Percentiles rank a stretch among this genome's conserved stretches.
phyloP scores from a whole-genome alignment of 1,140 invertebrate species.

The Physella acuta region DNA sequence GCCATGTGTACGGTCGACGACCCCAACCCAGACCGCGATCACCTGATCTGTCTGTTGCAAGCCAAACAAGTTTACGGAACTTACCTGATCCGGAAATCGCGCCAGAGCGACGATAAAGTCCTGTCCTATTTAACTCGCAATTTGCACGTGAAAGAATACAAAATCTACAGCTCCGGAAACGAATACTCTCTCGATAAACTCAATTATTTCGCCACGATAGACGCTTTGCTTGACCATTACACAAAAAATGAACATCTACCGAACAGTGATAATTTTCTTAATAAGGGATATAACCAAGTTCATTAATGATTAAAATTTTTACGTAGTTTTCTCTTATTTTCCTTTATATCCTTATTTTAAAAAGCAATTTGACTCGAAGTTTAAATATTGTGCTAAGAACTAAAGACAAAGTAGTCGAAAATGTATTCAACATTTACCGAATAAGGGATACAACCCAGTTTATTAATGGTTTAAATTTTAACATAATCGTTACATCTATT shows the following conservation, averaged over 20 bases:
- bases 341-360: too few species aligned
- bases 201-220: not conserved
- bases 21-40: not conserved
- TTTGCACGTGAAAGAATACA: conserved; percentile 1
- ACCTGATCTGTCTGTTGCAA: not conserved
- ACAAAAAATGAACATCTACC: not conserved
- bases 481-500: too few species aligned
- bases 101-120: conserved; percentile 8
- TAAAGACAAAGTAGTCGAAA: too few species aligned
- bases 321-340: too few species aligned
- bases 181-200: not conserved
- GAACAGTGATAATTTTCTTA: not conserved
- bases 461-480: too few species aligned
- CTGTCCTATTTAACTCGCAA: not conserved
- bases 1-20: conserved; percentile 4
- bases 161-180: not conserved
- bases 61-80: not conserved
- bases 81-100: conserved; percentile 5
- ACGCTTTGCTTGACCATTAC: conserved; percentile 6
- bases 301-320: too few species aligned
- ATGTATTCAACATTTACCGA: too few species aligned
- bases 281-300: not conserved
- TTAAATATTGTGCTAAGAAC: too few species aligned
- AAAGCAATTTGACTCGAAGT: too few species aligned
- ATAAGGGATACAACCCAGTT: too few species aligned